Evolutionary conservation across 2,888 invertebrate genomes (phyloP).

Genomic region (Cryptus viduatorius): DNA sequence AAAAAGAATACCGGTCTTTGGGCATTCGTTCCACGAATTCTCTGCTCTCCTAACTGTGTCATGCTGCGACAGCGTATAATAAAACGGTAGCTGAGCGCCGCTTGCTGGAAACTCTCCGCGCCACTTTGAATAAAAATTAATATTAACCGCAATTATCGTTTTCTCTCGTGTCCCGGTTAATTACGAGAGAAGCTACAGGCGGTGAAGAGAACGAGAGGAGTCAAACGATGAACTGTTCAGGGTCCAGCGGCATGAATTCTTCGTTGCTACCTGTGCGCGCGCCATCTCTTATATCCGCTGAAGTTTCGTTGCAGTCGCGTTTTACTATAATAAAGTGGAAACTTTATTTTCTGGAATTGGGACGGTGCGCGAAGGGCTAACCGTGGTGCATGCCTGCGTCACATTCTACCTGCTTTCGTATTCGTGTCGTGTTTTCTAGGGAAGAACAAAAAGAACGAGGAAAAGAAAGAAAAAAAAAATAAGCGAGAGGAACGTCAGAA

Average conservation of each 20-base stretch:
- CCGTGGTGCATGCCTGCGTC: conserved; percentile 52
- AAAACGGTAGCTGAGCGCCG: conserved; percentile 67
- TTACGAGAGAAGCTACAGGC: conserved; percentile 47
- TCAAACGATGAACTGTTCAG: conserved; percentile 31
- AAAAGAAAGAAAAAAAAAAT: conserved; percentile 40
- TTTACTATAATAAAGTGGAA: conserved; percentile 78
- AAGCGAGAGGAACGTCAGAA: conserved; percentile 74
- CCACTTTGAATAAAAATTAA: conserved; percentile 75
- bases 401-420: conserved; percentile 76
- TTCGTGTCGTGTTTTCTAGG: conserved; percentile 78
- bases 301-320: conserved; percentile 62
- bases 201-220: conserved; percentile 27
- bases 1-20: conserved; percentile 5
- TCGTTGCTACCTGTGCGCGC: conserved; percentile 52
- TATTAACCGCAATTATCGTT: conserved; percentile 77
- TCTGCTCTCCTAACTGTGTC: conserved; percentile 18
- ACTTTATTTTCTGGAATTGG: conserved; percentile 77
- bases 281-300: conserved; percentile 40
- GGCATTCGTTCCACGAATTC: conserved; percentile 42
- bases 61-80: conserved; percentile 63
- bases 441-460: conserved; percentile 63
- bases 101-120: conserved; percentile 58
- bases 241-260: conserved; percentile 53
- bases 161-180: conserved; percentile 50
- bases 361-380: conserved; percentile 58